Base-by-base conservation (phyloP, 2,888 invertebrate genomes). In the Amiota mariae region DNA sequence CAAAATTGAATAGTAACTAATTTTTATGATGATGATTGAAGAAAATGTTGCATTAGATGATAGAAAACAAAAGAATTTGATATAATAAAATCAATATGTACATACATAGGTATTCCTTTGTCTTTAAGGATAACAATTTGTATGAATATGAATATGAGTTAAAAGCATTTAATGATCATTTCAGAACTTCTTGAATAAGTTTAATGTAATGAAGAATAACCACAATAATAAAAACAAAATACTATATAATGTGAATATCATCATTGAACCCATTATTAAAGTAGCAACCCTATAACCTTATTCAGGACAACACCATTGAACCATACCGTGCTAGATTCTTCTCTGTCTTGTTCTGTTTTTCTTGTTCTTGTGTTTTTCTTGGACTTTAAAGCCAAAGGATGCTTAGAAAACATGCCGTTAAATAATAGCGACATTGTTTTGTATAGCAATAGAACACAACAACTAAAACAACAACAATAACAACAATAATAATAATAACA, bases 341-440 rank as follows among this genome's bases (percentile, higher is more conserved):
- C 6, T 36, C 36, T 6, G 3, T 54, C 54, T n/a, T 54, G 13
- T 12, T 54, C 54, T 54, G 2, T 54, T n/a, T 10, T 54, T 54
- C 54, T 54, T 54, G 54, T 54, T 54, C 12, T 8, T n/a, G 54
- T n/a, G 54, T 4, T 54, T 59, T 59, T 15, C 59, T 59, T 57
- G 20, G 57, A 15, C 15, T 57, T 57, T 59, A 59, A 59, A 59
- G 59, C 49, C 48, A 51, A 67, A 68, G 54, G 67, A 51, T 24
- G 9, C 59, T 11, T 59, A 20, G 9, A 12, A 59, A 59, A 59
- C 59, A 59, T 59, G 67, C 36, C 20, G 67, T 68, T 68, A 68
- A 54, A 68, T 68, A 68, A 68, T 54, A 68, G 67, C 67, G 67
- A 68, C 67, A 68, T 68, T 68, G 51, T 68, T 68, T 54, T 20